Evolutionary conservation across 2,797 vertebrate species (phyloP), one percentile per base, ranked within the genome.

Genomic region (Arnoldichthys spilopterus): DNA sequence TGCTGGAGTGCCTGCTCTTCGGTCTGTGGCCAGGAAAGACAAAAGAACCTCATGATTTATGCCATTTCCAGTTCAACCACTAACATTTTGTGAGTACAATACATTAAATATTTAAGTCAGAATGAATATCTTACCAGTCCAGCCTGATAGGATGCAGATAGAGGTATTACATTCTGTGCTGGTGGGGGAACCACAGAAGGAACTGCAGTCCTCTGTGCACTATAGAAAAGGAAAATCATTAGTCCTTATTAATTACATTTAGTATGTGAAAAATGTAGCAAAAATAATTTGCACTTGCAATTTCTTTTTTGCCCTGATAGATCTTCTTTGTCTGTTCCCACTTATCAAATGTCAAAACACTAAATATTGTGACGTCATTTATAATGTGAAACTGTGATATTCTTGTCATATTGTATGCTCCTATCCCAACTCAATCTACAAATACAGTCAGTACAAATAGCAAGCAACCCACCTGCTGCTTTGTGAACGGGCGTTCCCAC

Each of bases 1-100:
- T 94, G 94, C 86, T 98, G 97, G 83, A 99, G 92, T 28, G 97
- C 98, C 88, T 98, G 97, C 74, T 99, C 97, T 82, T 99, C 97
- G 0, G 95, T 97, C 98, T 99, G 90, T 24, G 86, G 80, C 16
- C n/a, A 82, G 45, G 8, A 77, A 84, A 26, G 45, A 72, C 53
- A 59, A 30, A 72, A 13, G 72, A 13, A 47, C 63, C 28, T 58
- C 18, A 75, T 62, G 34, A 68, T 82, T 84, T 54, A 76, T 72
- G 7, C 24, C 45, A 16, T 64, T 63, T 34, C 24, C 6, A 49
- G 30, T 63, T 72, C 22, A 32, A 32, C 58, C 11, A 1, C n/a
- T 15, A 45, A 2, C 9, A 34, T 80, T 72, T 66, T 26, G 79
- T 18, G 74, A 58, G 15, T 53, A 54, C 4, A 16, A 53, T n/a